phyloP scores from a whole-genome alignment of 2,113 vertebrate genomes.

The Syrmaticus mikado region DNA sequence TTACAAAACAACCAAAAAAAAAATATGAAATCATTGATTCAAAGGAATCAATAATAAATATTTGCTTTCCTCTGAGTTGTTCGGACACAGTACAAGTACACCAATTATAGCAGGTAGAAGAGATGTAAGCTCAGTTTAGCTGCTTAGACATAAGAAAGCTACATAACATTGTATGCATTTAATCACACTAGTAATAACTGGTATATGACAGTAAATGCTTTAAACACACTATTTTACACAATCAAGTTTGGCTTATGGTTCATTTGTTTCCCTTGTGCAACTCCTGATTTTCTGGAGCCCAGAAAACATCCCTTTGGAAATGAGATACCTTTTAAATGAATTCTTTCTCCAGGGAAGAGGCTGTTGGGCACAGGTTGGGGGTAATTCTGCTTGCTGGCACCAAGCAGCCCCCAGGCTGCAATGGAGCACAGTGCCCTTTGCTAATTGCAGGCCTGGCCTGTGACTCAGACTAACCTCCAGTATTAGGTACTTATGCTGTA shows the following conservation, averaged over 20 bases:
- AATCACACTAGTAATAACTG: conserved; percentile 60
- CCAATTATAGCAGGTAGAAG: conserved; percentile 57
- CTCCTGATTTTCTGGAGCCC: neutral
- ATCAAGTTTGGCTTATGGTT: conserved; percentile 51
- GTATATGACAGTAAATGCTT: conserved; percentile 72
- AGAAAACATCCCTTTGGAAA: neutral
- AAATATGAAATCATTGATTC: conserved; percentile 71
- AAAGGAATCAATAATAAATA: conserved; percentile 77
- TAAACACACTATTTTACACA: conserved; percentile 73
- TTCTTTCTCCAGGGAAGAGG: neutral
- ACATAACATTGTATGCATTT: conserved; percentile 41
- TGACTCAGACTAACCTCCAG: neutral
- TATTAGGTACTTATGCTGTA: neutral
- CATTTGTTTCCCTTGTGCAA: conserved; percentile 54
- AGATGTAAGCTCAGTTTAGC: conserved; percentile 53
- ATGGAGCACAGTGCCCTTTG: neutral
- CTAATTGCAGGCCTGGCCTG: neutral
- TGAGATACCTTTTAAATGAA: neutral
- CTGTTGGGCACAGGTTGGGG: neutral
- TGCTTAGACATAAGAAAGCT: conserved; percentile 63
- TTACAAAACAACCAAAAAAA: conserved; percentile 68
- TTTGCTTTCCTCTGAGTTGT: conserved; percentile 71
- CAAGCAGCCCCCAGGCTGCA: neutral
- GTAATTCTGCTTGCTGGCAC: neutral
- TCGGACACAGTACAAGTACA: conserved; percentile 68